A percentile compares a stretch with the other conserved stretches of the same genome.
phyloP scores from a whole-genome alignment of 1,140 invertebrate genomes.

The Drosophila nigromelanica region DNA sequence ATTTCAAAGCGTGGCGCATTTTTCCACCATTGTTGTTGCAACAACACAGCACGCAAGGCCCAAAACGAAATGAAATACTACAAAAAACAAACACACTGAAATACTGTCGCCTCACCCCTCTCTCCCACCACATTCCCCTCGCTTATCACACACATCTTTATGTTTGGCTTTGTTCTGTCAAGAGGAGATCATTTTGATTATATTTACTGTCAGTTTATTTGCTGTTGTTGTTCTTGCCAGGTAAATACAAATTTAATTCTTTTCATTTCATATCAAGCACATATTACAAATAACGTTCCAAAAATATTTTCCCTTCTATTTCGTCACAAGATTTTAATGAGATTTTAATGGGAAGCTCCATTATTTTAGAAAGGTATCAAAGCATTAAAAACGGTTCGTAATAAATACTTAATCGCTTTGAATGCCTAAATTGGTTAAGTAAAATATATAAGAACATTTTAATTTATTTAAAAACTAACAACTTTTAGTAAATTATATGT shows the following conservation, averaged over 20 bases:
- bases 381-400: too few relatives aligned
- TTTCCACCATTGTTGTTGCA: conserved; percentile 56
- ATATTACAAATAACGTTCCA: background rate
- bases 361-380: too few relatives aligned
- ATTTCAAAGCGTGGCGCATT: conserved; percentile 70
- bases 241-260: conserved; percentile 40
- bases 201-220: conserved; percentile 32
- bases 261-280: conserved; percentile 14
- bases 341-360: background rate
- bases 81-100: conserved; percentile 4
- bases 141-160: background rate
- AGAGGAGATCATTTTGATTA: conserved; percentile 55
- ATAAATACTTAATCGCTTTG: too few relatives aligned
- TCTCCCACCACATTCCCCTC: background rate
- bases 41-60: conserved; percentile 45
- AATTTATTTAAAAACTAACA: too few relatives aligned
- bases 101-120: conserved; percentile 6
- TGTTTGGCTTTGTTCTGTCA: conserved; percentile 37
- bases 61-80: conserved; percentile 1
- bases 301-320: background rate
- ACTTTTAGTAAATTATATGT: too few relatives aligned
- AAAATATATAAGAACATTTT: too few relatives aligned
- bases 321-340: background rate
- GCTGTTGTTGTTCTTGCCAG: conserved; percentile 21
- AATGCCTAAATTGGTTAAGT: too few relatives aligned